Evolutionary conservation across 2,888 invertebrate species (phyloP).

Genomic region (Azorinus chamasolen): DNA sequence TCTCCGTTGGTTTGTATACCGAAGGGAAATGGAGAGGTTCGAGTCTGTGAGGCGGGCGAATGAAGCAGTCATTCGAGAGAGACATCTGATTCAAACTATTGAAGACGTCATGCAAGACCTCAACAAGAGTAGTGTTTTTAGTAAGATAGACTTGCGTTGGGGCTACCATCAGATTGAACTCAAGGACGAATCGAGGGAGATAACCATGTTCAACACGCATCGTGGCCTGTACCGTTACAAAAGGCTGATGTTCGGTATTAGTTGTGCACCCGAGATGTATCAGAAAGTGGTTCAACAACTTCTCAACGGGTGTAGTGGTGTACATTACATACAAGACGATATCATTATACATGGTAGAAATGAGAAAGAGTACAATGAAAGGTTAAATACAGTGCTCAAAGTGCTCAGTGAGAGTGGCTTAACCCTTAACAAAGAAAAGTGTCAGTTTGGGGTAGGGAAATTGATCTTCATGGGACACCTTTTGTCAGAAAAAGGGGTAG

Average conservation of each 20-base stretch:
- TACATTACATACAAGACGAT: constrained; percentile 17
- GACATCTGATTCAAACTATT: constrained; percentile 19
- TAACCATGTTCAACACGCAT: constrained; percentile 16
- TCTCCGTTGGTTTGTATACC: background rate
- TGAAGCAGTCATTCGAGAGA: constrained; percentile 13
- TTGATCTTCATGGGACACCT: constrained; percentile 13
- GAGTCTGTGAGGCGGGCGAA: no score
- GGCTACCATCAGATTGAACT: constrained; percentile 20
- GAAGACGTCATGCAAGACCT: constrained; percentile 27
- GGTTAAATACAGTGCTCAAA: constrained; percentile 6
- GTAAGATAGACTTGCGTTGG: constrained; percentile 18
- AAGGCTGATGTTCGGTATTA: constrained; percentile 9
- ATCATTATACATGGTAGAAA: constrained; percentile 11
- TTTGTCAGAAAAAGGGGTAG: constrained; percentile 13
- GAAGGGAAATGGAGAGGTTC: constrained; percentile 12
- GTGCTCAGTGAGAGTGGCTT: background rate
- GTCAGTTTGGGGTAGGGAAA: constrained; percentile 14
- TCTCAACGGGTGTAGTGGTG: background rate
- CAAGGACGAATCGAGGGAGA: constrained; percentile 15
- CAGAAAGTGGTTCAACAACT: constrained; percentile 18
- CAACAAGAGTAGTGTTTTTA: constrained; percentile 11
- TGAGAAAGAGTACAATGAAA: constrained; percentile 2
- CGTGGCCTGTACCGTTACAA: constrained; percentile 20
- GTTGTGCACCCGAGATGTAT: constrained; percentile 24
- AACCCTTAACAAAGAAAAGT: constrained; percentile 10